Conservation (phyloP, 2,888 invertebrate genomes). For the Drosophila neotestacea region DNA sequence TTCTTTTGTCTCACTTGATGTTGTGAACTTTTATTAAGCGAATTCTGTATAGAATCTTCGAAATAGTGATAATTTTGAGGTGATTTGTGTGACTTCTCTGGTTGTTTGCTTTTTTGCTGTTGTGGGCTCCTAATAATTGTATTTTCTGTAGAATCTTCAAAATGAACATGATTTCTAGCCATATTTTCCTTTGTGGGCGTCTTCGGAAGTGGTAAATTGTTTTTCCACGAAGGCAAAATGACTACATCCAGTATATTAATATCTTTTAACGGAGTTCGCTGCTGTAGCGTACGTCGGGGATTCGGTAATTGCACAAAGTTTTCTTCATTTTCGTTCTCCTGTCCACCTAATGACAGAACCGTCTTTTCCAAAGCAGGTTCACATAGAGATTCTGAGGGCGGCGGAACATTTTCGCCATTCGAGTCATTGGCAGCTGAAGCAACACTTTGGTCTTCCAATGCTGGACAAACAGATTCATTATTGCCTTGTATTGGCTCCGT, state of each 20-base stretch:
- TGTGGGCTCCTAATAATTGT: slow-evolving; percentile 6
- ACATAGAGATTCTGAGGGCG: slow-evolving; percentile 26
- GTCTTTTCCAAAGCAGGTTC: background rate
- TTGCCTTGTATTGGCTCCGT: background rate
- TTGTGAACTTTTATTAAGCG: slow-evolving; percentile 5
- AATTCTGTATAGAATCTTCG: slow-evolving; percentile 1
- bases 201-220: slow-evolving; percentile 32
- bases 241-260: slow-evolving; percentile 83
- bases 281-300: slow-evolving; percentile 63
- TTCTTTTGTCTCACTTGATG: background rate
- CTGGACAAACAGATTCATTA: slow-evolving; percentile 7
- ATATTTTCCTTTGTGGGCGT: slow-evolving; percentile 19
- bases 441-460: background rate
- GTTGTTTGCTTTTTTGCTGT: background rate
- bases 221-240: slow-evolving; percentile 74
- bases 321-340: slow-evolving; percentile 53
- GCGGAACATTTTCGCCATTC: slow-evolving; percentile 80
- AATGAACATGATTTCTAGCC: slow-evolving; percentile 7
- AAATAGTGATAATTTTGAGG: slow-evolving; percentile 6
- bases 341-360: slow-evolving; percentile 7
- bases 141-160: slow-evolving; percentile 3
- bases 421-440: slow-evolving; percentile 68
- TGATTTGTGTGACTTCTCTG: background rate
- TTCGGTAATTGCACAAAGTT: slow-evolving; percentile 73
- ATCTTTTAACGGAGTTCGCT: slow-evolving; percentile 80